Conservation (phyloP, 1,140 invertebrate genomes). For the Aphelinus atriplicis region DNA sequence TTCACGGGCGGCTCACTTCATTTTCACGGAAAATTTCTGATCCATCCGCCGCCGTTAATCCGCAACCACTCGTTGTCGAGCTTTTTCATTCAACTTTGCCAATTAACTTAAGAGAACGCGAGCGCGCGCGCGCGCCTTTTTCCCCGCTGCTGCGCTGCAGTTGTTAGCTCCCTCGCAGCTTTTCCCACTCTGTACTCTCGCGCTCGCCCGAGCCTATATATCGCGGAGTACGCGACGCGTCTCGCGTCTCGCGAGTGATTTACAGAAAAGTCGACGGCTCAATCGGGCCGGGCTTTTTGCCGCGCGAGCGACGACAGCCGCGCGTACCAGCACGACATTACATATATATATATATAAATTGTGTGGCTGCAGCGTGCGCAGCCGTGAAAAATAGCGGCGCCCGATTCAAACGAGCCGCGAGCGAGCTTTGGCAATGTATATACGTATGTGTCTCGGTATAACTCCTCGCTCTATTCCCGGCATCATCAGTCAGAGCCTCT, state of each 20-base stretch:
- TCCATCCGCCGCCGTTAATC: slow-evolving; percentile 50
- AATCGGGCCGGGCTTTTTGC: too few species aligned
- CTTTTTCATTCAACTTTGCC: slow-evolving; percentile 61
- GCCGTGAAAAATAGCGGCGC: not conserved
- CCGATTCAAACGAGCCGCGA: too few species aligned
- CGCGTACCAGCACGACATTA: too few species aligned
- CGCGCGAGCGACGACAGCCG: too few species aligned
- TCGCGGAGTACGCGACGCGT: not conserved
- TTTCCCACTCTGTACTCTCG: not conserved
- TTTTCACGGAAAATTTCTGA: slow-evolving; percentile 62
- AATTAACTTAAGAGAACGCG: slow-evolving; percentile 50
- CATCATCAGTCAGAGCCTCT: slow-evolving; percentile 62
- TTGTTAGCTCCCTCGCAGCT: not conserved
- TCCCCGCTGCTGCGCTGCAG: not conserved
- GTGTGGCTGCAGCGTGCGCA: not conserved
- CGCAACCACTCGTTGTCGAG: slow-evolving; percentile 50
- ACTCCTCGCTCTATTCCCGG: slow-evolving; percentile 57
- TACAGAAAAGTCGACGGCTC: too few species aligned
- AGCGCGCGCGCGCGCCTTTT: slow-evolving; percentile 14
- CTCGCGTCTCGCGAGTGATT: too few species aligned
- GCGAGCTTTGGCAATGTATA: too few species aligned
- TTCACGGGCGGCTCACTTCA: slow-evolving; percentile 50
- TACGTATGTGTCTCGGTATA: too few species aligned
- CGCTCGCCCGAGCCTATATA: not conserved
- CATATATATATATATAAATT: too few species aligned